These are phyloP conservation scores for Pholis gunnellus DNA, from an alignment of 2,113 vertebrate species.

Conservation along the genomic window DNA sequence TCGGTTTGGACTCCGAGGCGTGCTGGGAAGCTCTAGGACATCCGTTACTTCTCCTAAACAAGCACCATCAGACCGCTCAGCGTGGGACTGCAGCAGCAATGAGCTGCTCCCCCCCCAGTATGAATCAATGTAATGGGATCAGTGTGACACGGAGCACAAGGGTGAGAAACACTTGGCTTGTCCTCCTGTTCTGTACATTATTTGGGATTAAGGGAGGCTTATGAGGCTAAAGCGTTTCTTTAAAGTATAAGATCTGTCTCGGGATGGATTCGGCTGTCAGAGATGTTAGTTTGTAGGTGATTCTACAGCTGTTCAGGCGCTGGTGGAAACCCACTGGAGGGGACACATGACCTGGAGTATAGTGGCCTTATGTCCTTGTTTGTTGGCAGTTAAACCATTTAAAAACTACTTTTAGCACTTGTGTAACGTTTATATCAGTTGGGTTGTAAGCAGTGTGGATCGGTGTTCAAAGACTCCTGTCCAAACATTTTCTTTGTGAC, in stretches of 20 bases:
- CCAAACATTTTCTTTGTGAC: too few species aligned
- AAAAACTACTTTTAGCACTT: neutral
- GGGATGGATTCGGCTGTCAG: neutral
- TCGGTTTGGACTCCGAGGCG: neutral
- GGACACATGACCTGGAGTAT: neutral
- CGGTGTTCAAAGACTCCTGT: too few species aligned
- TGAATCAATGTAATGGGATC: conserved; percentile 50
- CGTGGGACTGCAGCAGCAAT: conserved; percentile 42
- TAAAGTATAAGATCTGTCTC: neutral
- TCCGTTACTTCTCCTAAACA: conserved; percentile 39
- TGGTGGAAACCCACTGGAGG: neutral
- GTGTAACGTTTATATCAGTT: neutral
- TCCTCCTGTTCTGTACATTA: neutral
- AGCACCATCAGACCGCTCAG: conserved; percentile 36
- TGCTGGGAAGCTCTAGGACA: conserved; percentile 18
- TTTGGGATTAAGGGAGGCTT: neutral
- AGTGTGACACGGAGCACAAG: conserved; percentile 13
- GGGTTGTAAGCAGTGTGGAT: too few species aligned
- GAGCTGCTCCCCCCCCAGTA: conserved; percentile 15
- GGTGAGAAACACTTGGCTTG: neutral
- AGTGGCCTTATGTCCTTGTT: neutral
- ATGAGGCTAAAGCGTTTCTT: neutral
- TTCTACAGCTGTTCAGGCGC: neutral
- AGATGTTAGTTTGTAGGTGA: neutral
- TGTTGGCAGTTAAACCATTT: neutral